phyloP scores from a whole-genome alignment of 2,113 vertebrate species.

The Macquaria australasica region DNA sequence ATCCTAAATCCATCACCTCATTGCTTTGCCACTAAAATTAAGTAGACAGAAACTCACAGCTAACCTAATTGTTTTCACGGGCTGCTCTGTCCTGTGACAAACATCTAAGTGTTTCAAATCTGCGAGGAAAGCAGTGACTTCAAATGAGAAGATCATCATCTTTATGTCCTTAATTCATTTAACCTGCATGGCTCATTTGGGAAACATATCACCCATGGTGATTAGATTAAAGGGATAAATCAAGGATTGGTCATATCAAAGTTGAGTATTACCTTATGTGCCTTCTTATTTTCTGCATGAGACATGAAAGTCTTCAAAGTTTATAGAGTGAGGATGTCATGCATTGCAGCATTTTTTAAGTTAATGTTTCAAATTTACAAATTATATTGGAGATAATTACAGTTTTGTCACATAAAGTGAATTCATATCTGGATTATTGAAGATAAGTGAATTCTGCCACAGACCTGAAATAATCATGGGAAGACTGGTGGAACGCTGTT shows the following conservation, averaged over 20 bases:
- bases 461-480: neutral
- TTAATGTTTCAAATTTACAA: slow-evolving; percentile 8
- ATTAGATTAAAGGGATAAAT: slow-evolving; percentile 32
- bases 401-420: neutral
- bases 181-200: slow-evolving; percentile 47
- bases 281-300: slow-evolving; percentile 38
- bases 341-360: slow-evolving; percentile 1
- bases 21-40: slow-evolving; percentile 21
- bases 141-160: slow-evolving; percentile 19
- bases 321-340: slow-evolving; percentile 17
- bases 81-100: neutral
- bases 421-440: slow-evolving; percentile 1
- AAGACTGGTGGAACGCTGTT: neutral
- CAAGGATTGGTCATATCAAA: slow-evolving; percentile 8
- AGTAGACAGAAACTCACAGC: slow-evolving; percentile 4
- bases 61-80: neutral
- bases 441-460: slow-evolving; percentile 1
- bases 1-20: slow-evolving; percentile 9
- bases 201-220: slow-evolving; percentile 35
- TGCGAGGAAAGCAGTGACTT: slow-evolving; percentile 1
- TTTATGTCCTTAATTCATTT: slow-evolving; percentile 45
- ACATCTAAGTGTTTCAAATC: slow-evolving; percentile 3
- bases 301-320: slow-evolving; percentile 14
- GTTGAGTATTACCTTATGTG: slow-evolving; percentile 22
- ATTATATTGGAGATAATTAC: neutral